These are phyloP conservation scores for Elanoides forficatus DNA, from an alignment of 2,113 vertebrate species.

Conservation along the genomic window DNA sequence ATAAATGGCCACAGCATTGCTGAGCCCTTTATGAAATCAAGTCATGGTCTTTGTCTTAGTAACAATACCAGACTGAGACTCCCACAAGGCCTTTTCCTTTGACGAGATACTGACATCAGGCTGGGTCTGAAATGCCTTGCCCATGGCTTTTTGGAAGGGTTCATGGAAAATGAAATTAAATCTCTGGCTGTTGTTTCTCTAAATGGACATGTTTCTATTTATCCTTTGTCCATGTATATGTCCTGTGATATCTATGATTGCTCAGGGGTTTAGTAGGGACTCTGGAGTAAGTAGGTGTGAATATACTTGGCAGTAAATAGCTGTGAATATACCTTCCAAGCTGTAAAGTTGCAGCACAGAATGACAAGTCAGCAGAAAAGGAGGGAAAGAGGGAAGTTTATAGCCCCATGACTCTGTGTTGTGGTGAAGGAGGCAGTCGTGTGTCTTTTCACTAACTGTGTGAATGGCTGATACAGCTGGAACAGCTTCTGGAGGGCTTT, in stretches of 20 bases:
- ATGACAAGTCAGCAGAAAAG: neutral
- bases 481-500: neutral
- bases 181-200: neutral
- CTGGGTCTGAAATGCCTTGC: slow-evolving; percentile 10
- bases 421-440: neutral
- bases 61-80: slow-evolving; percentile 20
- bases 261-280: neutral
- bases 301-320: neutral
- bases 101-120: neutral
- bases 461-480: neutral
- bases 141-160: slow-evolving; percentile 1
- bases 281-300: neutral
- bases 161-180: neutral
- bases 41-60: neutral
- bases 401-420: neutral
- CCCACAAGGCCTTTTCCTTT: slow-evolving; percentile 12
- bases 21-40: neutral
- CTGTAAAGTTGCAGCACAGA: neutral
- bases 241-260: neutral
- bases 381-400: neutral
- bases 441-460: neutral
- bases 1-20: neutral
- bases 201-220: neutral
- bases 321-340: neutral
- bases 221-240: neutral